These are phyloP conservation scores for Cydia fagiglandana DNA, from an alignment of 1,140 invertebrate genomes.

Conservation along the genomic window DNA sequence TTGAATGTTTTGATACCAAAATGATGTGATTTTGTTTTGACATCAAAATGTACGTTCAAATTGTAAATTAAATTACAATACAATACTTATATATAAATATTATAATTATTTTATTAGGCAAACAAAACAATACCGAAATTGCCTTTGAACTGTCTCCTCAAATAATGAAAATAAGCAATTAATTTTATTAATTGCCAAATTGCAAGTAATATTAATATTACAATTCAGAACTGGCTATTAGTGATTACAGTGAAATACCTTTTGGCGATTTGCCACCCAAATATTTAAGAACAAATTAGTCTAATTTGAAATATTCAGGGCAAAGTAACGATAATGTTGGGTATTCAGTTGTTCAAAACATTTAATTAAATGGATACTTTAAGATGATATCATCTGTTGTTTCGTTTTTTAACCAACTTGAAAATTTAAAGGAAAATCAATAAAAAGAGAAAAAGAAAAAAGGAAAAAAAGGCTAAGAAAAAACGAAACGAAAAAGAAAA, in stretches of 20 bases:
- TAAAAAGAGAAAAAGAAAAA: too few species aligned
- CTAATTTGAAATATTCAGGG: neutral
- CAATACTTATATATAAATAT: too few species aligned
- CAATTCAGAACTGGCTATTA: neutral
- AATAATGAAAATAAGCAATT: neutral
- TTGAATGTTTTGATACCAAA: too few species aligned
- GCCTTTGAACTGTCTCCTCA: neutral
- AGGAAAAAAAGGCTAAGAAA: too few species aligned
- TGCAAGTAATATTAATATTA: neutral
- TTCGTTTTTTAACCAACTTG: neutral
- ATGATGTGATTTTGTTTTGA: too few species aligned
- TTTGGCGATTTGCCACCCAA: neutral
- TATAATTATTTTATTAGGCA: neutral
- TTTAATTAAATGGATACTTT: neutral
- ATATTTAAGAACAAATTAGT: constrained; percentile 3
- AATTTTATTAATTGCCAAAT: neutral
- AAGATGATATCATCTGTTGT: neutral
- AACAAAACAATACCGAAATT: neutral
- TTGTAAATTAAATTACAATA: too few species aligned
- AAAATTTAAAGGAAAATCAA: too few species aligned
- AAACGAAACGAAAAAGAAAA: too few species aligned
- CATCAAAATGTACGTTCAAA: too few species aligned
- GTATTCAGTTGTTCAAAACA: neutral
- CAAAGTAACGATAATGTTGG: neutral
- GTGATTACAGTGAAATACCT: neutral